These are phyloP conservation scores for Danio choprae DNA, from an alignment of 2,797 vertebrate genomes.

Conservation along the genomic window DNA sequence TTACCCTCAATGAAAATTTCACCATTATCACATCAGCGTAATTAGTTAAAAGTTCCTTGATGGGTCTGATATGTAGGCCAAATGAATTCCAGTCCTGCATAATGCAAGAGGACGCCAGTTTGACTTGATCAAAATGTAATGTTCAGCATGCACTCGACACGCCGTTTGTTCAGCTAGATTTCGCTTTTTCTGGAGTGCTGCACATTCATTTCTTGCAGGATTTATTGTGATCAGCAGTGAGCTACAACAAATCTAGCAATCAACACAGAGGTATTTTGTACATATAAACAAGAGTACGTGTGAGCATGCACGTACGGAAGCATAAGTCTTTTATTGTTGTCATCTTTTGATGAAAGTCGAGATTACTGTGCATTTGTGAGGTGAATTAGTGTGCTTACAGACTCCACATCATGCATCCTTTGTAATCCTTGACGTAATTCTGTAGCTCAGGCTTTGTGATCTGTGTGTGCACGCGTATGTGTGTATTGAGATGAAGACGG, in stretches of 20 bases:
- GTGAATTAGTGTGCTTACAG: slow-evolving; percentile 39
- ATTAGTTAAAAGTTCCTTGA: neutral
- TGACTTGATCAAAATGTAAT: slow-evolving; percentile 23
- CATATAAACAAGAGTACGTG: slow-evolving; percentile 9
- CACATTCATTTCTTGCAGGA: slow-evolving; percentile 34
- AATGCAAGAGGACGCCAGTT: slow-evolving; percentile 17
- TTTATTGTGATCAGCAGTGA: slow-evolving; percentile 26
- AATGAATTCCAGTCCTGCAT: slow-evolving; percentile 5
- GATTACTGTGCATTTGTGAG: slow-evolving; percentile 42
- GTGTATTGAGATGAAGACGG: slow-evolving; percentile 33
- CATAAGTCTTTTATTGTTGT: slow-evolving; percentile 7
- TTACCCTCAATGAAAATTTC: too few species aligned
- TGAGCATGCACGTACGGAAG: neutral
- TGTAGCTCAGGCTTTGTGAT: slow-evolving; percentile 19
- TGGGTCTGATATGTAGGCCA: neutral
- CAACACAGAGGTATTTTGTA: slow-evolving; percentile 14
- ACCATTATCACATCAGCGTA: neutral
- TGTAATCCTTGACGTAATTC: slow-evolving; percentile 33
- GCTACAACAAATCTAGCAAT: slow-evolving; percentile 51
- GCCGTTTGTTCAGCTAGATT: slow-evolving; percentile 8
- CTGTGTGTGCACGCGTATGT: slow-evolving; percentile 3
- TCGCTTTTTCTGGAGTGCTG: neutral
- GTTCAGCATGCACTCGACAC: slow-evolving; percentile 3
- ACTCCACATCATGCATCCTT: slow-evolving; percentile 1
- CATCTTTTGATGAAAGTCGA: slow-evolving; percentile 27